Evolutionary conservation across 2,113 vertebrate genomes (phyloP), one percentile per base, ranked within the genome.

Genomic region (Nycticryphes semicollaris): DNA sequence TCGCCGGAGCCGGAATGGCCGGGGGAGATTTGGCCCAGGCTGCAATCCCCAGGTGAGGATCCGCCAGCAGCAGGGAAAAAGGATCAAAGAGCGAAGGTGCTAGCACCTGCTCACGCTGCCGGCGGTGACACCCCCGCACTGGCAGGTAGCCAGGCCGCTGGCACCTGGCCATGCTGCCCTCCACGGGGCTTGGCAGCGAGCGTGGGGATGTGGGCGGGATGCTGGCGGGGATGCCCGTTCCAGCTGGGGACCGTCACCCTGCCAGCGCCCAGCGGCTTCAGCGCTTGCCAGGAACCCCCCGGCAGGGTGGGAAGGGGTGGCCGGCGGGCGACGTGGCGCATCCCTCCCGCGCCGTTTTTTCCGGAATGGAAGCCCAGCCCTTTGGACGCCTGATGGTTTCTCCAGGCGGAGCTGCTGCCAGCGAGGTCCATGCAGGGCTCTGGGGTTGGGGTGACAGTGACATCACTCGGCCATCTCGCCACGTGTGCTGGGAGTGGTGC

Each of bases 301-400:
- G 0, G 16, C 64, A 10, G 43, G 43, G 73, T 6, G 15, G 92
- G 84, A 89, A 77, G 60, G 64, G 93, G 85, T 81, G 93, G 45
- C 96, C 48, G 7, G 80, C 23, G 25, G 87, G 81, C 51, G 81
- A 96, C 96, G 96, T 96, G 96, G 96, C 96, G 69, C 73, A 74
- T 93, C 93, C 45, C 69, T 91, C 84, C 74, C 13, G 16, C 54
- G 24, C 81, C 8, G 59, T 33, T 89, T 35, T 94, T 95, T 96
- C 96, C 77, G 60, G 92, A 85, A 91, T 89, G 66, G 69, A 89
- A 93, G 94, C 92, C 96, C 90, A 3, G 94, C 90, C 93, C 78
- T 93, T 69, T 84, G 89, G 88, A 89, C 56, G 87, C 84, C 37
- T 95, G 88, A 94, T 89, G 77, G 27, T 84, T 95, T 94, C 96